Conservation (phyloP, 2,113 vertebrate species). For the Sturnus vulgaris region DNA sequence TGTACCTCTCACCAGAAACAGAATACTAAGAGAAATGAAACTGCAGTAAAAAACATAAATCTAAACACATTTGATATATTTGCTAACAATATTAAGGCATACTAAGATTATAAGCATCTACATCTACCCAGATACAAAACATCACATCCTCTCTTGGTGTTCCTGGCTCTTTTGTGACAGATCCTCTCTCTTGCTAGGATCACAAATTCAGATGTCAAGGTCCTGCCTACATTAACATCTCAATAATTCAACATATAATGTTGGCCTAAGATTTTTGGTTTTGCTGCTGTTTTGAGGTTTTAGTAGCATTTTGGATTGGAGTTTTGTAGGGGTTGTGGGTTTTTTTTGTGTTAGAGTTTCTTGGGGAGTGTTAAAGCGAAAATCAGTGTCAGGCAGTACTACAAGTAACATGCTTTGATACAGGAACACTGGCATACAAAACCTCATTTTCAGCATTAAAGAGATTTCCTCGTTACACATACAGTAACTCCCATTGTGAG, state of each 20-base stretch:
- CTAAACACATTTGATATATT: not conserved
- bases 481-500: not conserved
- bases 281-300: not conserved
- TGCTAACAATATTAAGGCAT: not conserved
- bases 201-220: not conserved
- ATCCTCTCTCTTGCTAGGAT: not conserved
- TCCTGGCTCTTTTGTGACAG: not conserved
- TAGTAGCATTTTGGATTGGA: not conserved
- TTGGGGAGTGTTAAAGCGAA: not conserved
- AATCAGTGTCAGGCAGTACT: not conserved
- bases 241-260: not conserved
- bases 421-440: not conserved
- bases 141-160: not conserved
- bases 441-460: not conserved
- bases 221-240: not conserved
- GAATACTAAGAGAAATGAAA: not conserved
- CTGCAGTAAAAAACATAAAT: not conserved
- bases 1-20: not conserved
- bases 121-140: not conserved
- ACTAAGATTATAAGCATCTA: not conserved
- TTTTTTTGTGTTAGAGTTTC: not conserved
- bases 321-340: fast-evolving
- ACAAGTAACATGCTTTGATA: slow-evolving; percentile 14
- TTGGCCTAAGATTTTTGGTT: not conserved
- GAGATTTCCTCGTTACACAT: not conserved